Evolutionary conservation across 2,797 vertebrate species (phyloP).

Genomic region (Gymnodraco acuticeps): DNA sequence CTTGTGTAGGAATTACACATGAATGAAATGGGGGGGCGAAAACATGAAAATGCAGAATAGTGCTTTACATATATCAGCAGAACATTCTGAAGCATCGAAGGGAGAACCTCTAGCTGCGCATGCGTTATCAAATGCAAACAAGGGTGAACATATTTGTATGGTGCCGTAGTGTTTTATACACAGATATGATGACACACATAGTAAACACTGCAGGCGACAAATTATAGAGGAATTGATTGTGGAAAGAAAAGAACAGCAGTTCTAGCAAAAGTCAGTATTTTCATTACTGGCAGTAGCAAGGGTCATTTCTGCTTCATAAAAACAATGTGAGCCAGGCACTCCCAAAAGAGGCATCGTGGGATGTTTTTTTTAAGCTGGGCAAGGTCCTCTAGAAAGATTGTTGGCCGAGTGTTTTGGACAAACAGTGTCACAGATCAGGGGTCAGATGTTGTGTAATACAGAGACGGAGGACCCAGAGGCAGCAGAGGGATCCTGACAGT

Average conservation of each 20-base stretch:
- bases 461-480: constrained; percentile 2
- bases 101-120: constrained; percentile 12
- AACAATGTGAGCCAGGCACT: constrained; percentile 34
- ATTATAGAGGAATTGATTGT: constrained; percentile 14
- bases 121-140: constrained; percentile 23
- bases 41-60: background rate
- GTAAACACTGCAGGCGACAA: constrained; percentile 1
- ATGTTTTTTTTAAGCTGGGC: background rate
- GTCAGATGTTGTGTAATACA: constrained; percentile 10
- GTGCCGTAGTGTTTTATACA: constrained; percentile 16
- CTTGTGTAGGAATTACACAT: background rate
- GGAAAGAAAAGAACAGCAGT: constrained; percentile 1
- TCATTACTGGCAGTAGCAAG: constrained; percentile 24
- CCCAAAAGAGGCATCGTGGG: constrained; percentile 17
- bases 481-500: constrained; percentile 29
- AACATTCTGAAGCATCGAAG: constrained; percentile 9
- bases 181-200: constrained; percentile 6
- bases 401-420: background rate
- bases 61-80: constrained; percentile 9
- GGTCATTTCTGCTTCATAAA: constrained; percentile 11
- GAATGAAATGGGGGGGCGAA: background rate
- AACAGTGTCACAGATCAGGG: background rate
- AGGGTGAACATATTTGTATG: constrained; percentile 9
- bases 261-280: background rate
- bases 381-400: background rate